Conservation (phyloP, 2,113 vertebrate species). For the Dromaius novaehollandiae region DNA sequence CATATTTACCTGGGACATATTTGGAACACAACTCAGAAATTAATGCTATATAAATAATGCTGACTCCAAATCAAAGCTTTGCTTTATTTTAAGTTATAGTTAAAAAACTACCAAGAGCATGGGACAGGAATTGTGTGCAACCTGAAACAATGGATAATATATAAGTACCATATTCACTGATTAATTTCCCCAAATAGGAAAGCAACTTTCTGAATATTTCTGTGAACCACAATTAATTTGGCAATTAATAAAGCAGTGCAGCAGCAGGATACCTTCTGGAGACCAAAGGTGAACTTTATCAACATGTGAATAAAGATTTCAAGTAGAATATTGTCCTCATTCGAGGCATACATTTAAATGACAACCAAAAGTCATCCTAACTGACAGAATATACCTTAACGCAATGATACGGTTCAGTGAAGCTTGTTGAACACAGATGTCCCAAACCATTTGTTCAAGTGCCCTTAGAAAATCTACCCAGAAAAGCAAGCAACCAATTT, state of each 20-base stretch:
- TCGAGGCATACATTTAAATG: neutral
- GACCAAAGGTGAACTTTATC: neutral
- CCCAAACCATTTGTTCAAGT: neutral
- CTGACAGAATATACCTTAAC: neutral
- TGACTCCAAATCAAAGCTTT: neutral
- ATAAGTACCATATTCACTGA: neutral
- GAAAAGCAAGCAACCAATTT: conserved; percentile 1
- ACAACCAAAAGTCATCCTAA: neutral
- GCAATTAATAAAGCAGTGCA: neutral
- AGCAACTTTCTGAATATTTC: neutral
- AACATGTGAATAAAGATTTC: neutral
- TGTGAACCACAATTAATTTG: neutral
- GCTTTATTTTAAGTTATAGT: neutral
- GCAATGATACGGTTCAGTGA: neutral
- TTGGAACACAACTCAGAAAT: neutral
- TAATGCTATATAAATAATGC: neutral
- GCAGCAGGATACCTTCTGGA: neutral
- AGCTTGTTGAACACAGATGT: neutral
- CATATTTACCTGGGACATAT: neutral
- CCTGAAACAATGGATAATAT: neutral
- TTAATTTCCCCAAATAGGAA: neutral
- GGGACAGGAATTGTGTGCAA: neutral
- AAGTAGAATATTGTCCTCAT: neutral
- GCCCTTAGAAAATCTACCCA: neutral
- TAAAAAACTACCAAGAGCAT: neutral